These are phyloP conservation scores for Aphelinus certus DNA, from an alignment of 1,140 invertebrate genomes.

Conservation along the genomic window DNA sequence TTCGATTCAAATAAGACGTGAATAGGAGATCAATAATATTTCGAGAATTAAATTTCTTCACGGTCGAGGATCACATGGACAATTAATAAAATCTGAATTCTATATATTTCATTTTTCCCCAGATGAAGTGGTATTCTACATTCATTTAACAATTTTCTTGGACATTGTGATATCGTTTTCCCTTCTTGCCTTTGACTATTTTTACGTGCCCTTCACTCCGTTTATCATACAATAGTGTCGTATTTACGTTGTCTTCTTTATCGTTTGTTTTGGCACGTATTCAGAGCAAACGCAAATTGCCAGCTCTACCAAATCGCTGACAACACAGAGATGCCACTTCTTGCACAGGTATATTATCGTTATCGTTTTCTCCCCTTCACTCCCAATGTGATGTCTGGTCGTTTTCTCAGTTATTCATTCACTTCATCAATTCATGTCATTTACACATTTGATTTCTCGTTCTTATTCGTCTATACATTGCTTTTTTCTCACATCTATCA, in stretches of 20 bases:
- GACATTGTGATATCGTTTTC: constrained; percentile 10
- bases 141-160: too few species aligned
- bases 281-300: constrained; percentile 66
- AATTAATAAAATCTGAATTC: too few species aligned
- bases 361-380: constrained; percentile 46
- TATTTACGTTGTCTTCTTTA: constrained; percentile 62
- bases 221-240: constrained; percentile 49
- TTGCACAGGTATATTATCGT: constrained; percentile 65
- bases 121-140: too few species aligned
- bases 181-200: neutral
- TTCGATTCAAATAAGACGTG: too few species aligned
- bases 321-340: constrained; percentile 66
- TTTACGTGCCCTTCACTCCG: constrained; percentile 34
- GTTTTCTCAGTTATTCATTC: constrained; percentile 10
- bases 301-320: constrained; percentile 65
- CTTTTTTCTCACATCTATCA: too few species aligned
- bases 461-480: neutral
- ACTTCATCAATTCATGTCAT: constrained; percentile 33
- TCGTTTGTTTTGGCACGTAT: constrained; percentile 63
- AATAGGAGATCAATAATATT: too few species aligned
- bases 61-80: too few species aligned
- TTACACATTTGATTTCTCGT: neutral
- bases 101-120: too few species aligned
- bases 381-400: neutral
- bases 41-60: too few species aligned